Percentiles rank a stretch among this genome's conserved stretches.
phyloP scores from a whole-genome alignment of 2,888 invertebrate genomes.

The Drosophila aldrichi region DNA sequence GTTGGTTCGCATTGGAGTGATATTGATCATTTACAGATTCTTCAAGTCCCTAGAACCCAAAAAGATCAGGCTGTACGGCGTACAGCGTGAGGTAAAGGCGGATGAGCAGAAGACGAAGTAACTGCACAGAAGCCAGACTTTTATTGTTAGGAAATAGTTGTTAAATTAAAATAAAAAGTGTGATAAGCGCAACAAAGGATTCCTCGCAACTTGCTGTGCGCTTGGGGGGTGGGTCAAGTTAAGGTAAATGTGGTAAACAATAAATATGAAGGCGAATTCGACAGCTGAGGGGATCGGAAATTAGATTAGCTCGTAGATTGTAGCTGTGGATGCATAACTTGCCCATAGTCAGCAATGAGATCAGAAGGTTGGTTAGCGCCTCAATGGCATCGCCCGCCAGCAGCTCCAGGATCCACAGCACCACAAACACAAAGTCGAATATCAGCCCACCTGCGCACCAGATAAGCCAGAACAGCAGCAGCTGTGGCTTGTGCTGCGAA shows the following conservation, averaged over 20 bases:
- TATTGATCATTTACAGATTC: constrained; percentile 35
- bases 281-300: constrained; percentile 32
- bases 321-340: not conserved
- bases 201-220: not conserved
- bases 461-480: constrained; percentile 54
- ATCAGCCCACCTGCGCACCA: constrained; percentile 53
- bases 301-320: not conserved
- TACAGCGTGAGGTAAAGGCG: not conserved
- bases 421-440: constrained; percentile 50
- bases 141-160: constrained; percentile 18
- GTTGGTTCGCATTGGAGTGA: constrained; percentile 26
- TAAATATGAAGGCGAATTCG: constrained; percentile 58
- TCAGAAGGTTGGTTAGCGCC: constrained; percentile 65
- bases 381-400: constrained; percentile 58
- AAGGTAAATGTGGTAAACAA: constrained; percentile 57
- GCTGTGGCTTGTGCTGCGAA: constrained; percentile 44
- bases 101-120: constrained; percentile 11
- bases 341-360: constrained; percentile 64
- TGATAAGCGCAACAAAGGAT: constrained; percentile 9
- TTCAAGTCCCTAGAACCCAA: constrained; percentile 15
- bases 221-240: constrained; percentile 16
- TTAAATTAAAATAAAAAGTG: constrained; percentile 28
- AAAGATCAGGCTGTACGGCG: not conserved
- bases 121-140: not conserved
- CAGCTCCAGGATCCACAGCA: constrained; percentile 52